Percentiles rank a stretch among this genome's conserved stretches.
phyloP scores from a whole-genome alignment of 2,113 vertebrate species.

The Phylloscopus whistleri region DNA sequence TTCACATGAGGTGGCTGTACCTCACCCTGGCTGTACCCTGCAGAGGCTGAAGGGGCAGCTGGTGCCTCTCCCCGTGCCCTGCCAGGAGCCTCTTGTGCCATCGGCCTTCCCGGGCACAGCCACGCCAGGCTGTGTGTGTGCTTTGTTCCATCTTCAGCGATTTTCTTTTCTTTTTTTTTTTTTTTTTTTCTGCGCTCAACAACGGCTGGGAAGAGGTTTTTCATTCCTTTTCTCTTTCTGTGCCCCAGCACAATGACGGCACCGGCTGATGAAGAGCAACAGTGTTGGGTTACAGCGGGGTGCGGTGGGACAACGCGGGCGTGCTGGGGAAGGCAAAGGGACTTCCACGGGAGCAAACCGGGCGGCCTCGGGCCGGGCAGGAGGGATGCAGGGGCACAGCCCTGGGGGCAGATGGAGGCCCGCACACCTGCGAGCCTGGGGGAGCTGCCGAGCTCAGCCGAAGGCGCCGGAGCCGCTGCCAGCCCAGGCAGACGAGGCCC shows the following conservation, averaged over 20 bases:
- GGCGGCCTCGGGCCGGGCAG: neutral
- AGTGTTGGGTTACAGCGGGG: neutral
- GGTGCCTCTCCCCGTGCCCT: neutral
- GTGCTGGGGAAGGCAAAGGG: neutral
- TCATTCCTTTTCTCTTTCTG: neutral
- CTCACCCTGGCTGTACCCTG: neutral
- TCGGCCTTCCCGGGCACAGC: neutral
- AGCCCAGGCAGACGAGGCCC: neutral
- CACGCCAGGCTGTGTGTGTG: neutral
- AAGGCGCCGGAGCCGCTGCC: neutral
- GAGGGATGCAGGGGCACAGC: neutral
- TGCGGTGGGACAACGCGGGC: fast-evolving
- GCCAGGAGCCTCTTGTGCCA: neutral
- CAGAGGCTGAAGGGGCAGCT: neutral
- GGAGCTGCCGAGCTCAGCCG: neutral
- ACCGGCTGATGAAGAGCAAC: neutral
- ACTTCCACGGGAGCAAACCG: fast-evolving
- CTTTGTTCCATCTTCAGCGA: neutral
- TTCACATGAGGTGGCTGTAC: fast-evolving
- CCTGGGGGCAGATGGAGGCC: neutral
- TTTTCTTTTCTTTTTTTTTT: neutral
- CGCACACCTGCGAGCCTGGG: neutral
- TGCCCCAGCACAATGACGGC: neutral
- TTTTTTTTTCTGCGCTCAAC: neutral
- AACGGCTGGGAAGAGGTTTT: neutral